Percentiles rank a stretch among this genome's conserved stretches.
Evolutionary conservation across 1,140 invertebrate genomes (phyloP).

Genomic region (Chymomyza costata): DNA sequence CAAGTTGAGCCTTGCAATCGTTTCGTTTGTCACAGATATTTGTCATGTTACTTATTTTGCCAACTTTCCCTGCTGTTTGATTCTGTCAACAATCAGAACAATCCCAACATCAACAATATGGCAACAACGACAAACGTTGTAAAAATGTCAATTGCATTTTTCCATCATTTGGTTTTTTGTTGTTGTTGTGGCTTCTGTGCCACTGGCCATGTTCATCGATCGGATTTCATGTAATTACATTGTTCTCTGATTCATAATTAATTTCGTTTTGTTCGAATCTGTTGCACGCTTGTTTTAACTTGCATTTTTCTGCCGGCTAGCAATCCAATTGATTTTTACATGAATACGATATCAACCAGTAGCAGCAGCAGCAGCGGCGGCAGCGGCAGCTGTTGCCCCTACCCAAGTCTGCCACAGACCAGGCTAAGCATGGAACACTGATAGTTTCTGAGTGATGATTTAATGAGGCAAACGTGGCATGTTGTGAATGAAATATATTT

Average conservation of each 20-base stretch:
- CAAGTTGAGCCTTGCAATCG: conserved; percentile 44
- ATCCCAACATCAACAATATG: conserved; percentile 47
- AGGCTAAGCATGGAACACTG: conserved; percentile 61
- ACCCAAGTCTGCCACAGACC: conserved; percentile 26
- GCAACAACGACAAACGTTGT: conserved; percentile 46
- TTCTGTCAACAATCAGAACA: neutral
- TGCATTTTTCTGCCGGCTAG: conserved; percentile 39
- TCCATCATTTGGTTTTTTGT: conserved; percentile 6
- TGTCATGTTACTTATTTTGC: conserved; percentile 57
- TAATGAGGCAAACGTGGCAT: conserved; percentile 73
- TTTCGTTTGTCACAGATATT: conserved; percentile 73
- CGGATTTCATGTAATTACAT: conserved; percentile 74
- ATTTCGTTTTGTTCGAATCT: conserved; percentile 36
- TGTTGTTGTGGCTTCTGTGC: conserved; percentile 28
- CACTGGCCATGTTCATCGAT: conserved; percentile 60
- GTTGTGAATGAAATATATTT: conserved; percentile 74
- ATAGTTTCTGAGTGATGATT: conserved; percentile 73
- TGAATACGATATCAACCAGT: conserved; percentile 42
- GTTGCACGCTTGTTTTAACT: conserved; percentile 1
- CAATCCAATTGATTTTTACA: conserved; percentile 58
- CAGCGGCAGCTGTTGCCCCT: conserved; percentile 12
- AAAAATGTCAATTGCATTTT: conserved; percentile 71
- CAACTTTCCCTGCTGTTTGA: no score
- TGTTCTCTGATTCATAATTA: conserved; percentile 74
- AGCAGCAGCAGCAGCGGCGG: neutral